phyloP scores from a whole-genome alignment of 1,140 invertebrate genomes.

The Stegodyphus dumicola region DNA sequence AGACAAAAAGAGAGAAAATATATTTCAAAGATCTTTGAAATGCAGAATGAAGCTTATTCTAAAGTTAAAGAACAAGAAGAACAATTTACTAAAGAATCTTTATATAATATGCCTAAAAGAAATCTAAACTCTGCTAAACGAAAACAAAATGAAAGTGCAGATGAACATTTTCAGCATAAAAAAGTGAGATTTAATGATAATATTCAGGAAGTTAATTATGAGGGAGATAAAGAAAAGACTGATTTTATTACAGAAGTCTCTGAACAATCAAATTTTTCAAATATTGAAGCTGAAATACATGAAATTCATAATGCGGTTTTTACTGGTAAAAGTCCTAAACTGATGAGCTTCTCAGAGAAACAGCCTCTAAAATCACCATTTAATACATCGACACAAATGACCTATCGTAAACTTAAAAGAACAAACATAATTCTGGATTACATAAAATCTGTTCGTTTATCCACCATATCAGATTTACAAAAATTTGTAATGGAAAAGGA shows the following conservation, averaged over 20 bases:
- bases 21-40: conserved; percentile 67
- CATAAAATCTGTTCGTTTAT: conserved; percentile 73
- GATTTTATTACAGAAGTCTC: not conserved
- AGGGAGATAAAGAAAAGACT: not conserved
- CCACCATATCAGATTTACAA: conserved; percentile 72
- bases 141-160: not conserved
- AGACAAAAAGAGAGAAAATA: conserved; percentile 69
- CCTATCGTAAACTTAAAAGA: conserved; percentile 70
- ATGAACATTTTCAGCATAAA: not conserved
- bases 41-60: conserved; percentile 60
- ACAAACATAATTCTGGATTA: conserved; percentile 74
- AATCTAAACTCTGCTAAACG: conserved; percentile 4
- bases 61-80: conserved; percentile 56
- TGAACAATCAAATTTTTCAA: not conserved
- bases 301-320: not conserved
- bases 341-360: not conserved
- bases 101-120: not conserved
- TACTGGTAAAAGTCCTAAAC: not conserved
- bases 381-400: conserved; percentile 59
- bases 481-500: conserved; percentile 72
- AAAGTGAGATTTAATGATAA: conserved; percentile 1
- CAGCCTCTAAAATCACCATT: not conserved
- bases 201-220: not conserved
- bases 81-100: conserved; percentile 33
- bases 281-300: not conserved